A percentile compares a stretch with the other conserved stretches of the same genome.
phyloP scores from a whole-genome alignment of 1,140 invertebrate genomes.

The Philaenus spumarius region DNA sequence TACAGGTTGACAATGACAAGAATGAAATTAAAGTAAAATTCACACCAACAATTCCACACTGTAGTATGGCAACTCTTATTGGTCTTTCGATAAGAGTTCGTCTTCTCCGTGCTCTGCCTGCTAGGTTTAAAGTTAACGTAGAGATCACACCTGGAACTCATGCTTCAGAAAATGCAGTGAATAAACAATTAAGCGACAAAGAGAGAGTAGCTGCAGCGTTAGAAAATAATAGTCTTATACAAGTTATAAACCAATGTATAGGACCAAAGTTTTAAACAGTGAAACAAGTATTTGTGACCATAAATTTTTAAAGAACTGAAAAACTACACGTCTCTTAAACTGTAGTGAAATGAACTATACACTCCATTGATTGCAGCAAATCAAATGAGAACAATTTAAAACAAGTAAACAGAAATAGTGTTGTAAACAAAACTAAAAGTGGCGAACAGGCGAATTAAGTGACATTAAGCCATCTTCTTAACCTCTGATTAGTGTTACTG shows the following conservation, averaged over 20 bases:
- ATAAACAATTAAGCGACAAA: conserved; percentile 97
- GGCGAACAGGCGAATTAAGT: too few relatives aligned
- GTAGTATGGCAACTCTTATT: conserved; percentile 98
- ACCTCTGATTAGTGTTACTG: too few relatives aligned
- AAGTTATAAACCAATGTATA: conserved; percentile 93
- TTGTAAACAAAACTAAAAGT: not conserved
- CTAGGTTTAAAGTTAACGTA: conserved; percentile 71
- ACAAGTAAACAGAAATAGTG: not conserved
- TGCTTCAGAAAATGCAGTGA: conserved; percentile 83
- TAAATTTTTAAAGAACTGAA: too few relatives aligned
- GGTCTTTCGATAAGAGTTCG: conserved; percentile 84
- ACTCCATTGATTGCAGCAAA: too few relatives aligned
- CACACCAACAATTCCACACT: conserved; percentile 98
- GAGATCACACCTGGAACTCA: conserved; percentile 90
- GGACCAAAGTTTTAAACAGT: not conserved
- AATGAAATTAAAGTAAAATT: conserved; percentile 73
- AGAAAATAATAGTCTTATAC: conserved; percentile 72
- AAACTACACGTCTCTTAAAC: not conserved
- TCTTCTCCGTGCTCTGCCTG: conserved; percentile 77
- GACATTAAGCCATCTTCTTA: too few relatives aligned
- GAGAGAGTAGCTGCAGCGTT: conserved; percentile 95
- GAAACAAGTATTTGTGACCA: too few relatives aligned
- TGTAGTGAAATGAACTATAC: not conserved
- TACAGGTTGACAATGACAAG: conserved; percentile 60
- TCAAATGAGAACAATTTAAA: not conserved